A percentile compares a stretch with the other conserved stretches of the same genome.
Conservation (phyloP, 2,888 invertebrate genomes). For the Agapostemon virescens region DNA sequence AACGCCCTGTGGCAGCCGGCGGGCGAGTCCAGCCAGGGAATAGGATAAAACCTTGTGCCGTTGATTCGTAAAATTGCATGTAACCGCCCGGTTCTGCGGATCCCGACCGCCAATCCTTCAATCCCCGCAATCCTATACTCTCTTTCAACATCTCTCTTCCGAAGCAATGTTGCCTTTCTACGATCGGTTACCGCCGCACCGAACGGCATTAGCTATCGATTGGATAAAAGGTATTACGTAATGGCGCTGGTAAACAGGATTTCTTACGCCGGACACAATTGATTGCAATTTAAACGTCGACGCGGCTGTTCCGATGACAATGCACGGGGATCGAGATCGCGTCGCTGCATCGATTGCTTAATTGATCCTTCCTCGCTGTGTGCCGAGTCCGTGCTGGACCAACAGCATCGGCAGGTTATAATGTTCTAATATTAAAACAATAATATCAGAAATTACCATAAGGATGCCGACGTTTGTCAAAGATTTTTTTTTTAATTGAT, state of each 20-base stretch:
- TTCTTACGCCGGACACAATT: slow-evolving; percentile 16
- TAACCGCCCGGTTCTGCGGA: slow-evolving; percentile 62
- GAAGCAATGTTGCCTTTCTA: slow-evolving; percentile 31
- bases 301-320: background rate
- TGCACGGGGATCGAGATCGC: background rate
- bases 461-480: too few species aligned
- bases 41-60: slow-evolving; percentile 68
- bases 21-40: slow-evolving; percentile 52
- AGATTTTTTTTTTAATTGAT: too few species aligned
- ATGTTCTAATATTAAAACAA: background rate
- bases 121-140: slow-evolving; percentile 53
- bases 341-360: background rate
- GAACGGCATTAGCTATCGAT: slow-evolving; percentile 65
- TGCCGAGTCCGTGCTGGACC: background rate
- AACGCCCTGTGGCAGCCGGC: slow-evolving; percentile 14
- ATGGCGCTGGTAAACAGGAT: slow-evolving; percentile 68
- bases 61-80: slow-evolving; percentile 69
- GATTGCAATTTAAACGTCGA: background rate
- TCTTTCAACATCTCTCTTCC: slow-evolving; percentile 39
- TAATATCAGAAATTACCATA: too few species aligned
- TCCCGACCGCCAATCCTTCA: slow-evolving; percentile 61
- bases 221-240: slow-evolving; percentile 70
- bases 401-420: background rate
- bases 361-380: background rate
- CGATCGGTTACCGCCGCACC: slow-evolving; percentile 35